phyloP scores from a whole-genome alignment of 2,113 vertebrate genomes.

The Cepphus grylle region DNA sequence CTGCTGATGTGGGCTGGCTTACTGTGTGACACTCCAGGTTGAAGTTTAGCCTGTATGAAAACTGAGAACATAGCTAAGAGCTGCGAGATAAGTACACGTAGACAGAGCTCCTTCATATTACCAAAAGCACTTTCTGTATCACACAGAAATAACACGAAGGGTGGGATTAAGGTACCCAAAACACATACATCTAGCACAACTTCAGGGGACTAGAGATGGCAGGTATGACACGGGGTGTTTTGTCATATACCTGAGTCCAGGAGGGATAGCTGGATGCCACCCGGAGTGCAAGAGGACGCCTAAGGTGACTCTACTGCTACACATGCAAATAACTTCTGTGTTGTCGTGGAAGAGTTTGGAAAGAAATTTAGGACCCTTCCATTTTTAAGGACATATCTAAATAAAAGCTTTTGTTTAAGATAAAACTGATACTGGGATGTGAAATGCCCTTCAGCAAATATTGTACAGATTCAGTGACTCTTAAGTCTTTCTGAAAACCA shows the following conservation, averaged over 20 bases:
- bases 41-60: not conserved
- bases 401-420: not conserved
- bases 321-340: not conserved
- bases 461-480: not conserved
- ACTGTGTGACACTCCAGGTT: not conserved
- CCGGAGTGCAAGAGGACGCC: not conserved
- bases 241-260: not conserved
- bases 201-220: not conserved
- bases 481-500: not conserved
- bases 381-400: not conserved
- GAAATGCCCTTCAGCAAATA: not conserved
- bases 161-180: not conserved
- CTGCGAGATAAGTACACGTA: not conserved
- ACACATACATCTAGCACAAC: not conserved
- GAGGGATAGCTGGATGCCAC: not conserved
- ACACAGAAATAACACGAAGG: not conserved
- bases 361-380: not conserved
- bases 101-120: not conserved
- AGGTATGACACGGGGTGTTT: rapidly evolving
- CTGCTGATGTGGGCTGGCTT: not conserved
- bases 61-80: not conserved
- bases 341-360: not conserved
- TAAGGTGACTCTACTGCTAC: not conserved
- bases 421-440: not conserved
- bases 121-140: not conserved